A percentile compares a stretch with the other conserved stretches of the same genome.
phyloP scores from a whole-genome alignment of 2,888 invertebrate genomes.

The Ochropleura leucogaster region DNA sequence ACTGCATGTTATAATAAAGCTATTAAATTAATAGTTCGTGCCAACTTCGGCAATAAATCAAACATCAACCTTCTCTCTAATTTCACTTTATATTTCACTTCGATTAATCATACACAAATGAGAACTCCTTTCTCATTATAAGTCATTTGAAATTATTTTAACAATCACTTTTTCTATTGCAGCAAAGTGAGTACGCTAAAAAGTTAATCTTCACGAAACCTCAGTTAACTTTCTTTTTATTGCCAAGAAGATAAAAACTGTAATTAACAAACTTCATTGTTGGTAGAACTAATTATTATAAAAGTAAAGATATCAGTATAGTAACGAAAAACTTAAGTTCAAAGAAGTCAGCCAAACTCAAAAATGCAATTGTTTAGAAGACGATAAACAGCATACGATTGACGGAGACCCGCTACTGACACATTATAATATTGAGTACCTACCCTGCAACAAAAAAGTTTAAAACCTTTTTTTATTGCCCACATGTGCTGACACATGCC shows the following conservation, averaged over 20 bases:
- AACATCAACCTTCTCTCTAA: slow-evolving; percentile 24
- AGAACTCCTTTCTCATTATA: slow-evolving; percentile 32
- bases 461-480: slow-evolving; percentile 49
- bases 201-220: slow-evolving; percentile 6
- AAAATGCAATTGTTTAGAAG: slow-evolving; percentile 43
- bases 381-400: slow-evolving; percentile 40
- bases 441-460: slow-evolving; percentile 48
- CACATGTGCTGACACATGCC: slow-evolving; percentile 56
- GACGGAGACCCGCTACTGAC: slow-evolving; percentile 32
- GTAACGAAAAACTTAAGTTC: neutral
- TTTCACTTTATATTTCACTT: slow-evolving; percentile 16
- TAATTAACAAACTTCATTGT: slow-evolving; percentile 38
- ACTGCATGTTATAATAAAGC: slow-evolving; percentile 14
- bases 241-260: slow-evolving; percentile 27
- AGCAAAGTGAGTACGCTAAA: slow-evolving; percentile 38
- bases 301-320: neutral
- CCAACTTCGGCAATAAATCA: slow-evolving; percentile 22
- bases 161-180: slow-evolving; percentile 22
- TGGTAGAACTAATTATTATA: slow-evolving; percentile 10
- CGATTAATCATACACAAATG: slow-evolving; percentile 36
- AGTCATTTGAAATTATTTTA: slow-evolving; percentile 16
- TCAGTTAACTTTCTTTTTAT: slow-evolving; percentile 15
- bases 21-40: slow-evolving; percentile 16
- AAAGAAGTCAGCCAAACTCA: neutral
- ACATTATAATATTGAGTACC: slow-evolving; percentile 51